Base-by-base conservation (phyloP, 2,888 invertebrate species). In the Venustoraphidia nigricollis region DNA sequence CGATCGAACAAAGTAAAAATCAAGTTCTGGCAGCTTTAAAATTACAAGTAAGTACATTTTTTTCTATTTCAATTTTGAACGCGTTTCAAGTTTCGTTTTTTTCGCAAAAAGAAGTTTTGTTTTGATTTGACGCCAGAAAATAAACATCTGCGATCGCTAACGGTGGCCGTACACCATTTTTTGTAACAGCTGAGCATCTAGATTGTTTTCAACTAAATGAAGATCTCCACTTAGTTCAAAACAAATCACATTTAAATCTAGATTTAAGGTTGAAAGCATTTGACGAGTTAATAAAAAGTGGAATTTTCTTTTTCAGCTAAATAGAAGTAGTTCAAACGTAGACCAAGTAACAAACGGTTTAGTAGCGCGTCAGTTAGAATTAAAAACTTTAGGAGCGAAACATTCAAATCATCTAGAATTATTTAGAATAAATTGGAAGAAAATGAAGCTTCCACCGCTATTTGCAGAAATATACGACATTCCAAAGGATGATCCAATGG, bases 381-480 rank as follows among this genome's bases (percentile, higher is more conserved):
- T 91, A 53, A 75, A 86, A 51, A 76, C 80, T 36, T 74, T 96
- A 47, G 91, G 94, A 36, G 73, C 75, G 41, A 83, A 86, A 55
- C 94, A 95, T 69, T 77, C 81, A 56, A 80, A 83, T 55, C 81
- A 89, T 59, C 73, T 95, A 60, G 80, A 83, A 64, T 96, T 93
- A 93, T 92, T 90, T 70, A 79, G 94, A 56, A 76, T 82, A 59
- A 82, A 87, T 69, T 94, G 93, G 93, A 77, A 79, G 50, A 80
- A 81, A 59, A 75, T 89, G 50, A 75, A 84, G 53, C 75, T 95
- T 58, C 95, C 95, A 43, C 92, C 94, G 3, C 77, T 96, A 48
- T 96, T 93, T 69, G 86, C 94, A 36, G 96, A 96, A 70, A 92
- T 95, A 59, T 96, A 93, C 70, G 95, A 96, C 77, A 93, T 96